Evolutionary conservation across 2,113 vertebrate genomes (phyloP).

Genomic region (Callithrix jacchus): DNA sequence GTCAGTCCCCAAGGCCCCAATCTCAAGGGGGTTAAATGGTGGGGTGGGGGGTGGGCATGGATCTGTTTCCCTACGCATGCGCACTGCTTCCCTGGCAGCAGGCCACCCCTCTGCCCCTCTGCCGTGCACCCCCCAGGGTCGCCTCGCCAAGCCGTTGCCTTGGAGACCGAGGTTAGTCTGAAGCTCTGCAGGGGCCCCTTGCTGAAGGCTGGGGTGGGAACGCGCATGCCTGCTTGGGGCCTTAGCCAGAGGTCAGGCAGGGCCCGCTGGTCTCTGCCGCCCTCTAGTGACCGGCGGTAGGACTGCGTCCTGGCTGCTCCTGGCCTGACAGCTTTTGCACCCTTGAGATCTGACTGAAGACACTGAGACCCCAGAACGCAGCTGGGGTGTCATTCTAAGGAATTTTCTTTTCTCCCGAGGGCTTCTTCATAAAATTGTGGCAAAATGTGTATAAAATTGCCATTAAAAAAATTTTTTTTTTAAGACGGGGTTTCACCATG

Average conservation of each 20-base stretch:
- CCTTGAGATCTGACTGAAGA: not conserved
- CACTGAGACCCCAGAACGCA: not conserved
- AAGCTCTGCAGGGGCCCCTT: not conserved
- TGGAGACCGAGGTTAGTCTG: slow-evolving; percentile 36
- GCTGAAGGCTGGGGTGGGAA: not conserved
- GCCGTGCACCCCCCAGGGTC: not conserved
- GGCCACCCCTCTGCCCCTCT: not conserved
- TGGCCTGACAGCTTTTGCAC: fast-evolving
- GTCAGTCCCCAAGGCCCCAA: too few species aligned
- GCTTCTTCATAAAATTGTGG: not conserved
- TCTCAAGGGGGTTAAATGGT: not conserved
- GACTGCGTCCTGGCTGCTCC: not conserved
- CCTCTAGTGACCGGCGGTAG: slow-evolving; percentile 25
- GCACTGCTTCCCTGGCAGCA: not conserved
- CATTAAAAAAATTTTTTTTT: too few species aligned
- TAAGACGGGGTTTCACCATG: too few species aligned
- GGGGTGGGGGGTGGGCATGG: not conserved
- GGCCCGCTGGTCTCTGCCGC: not conserved
- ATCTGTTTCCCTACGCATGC: not conserved
- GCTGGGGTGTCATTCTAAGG: not conserved
- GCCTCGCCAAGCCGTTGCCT: not conserved
- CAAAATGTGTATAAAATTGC: not conserved
- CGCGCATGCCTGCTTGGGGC: not conserved
- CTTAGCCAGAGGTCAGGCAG: not conserved
- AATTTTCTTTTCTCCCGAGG: not conserved